Evolutionary conservation across 1,140 invertebrate genomes (phyloP).

Genomic region (Drosophila hydei): DNA sequence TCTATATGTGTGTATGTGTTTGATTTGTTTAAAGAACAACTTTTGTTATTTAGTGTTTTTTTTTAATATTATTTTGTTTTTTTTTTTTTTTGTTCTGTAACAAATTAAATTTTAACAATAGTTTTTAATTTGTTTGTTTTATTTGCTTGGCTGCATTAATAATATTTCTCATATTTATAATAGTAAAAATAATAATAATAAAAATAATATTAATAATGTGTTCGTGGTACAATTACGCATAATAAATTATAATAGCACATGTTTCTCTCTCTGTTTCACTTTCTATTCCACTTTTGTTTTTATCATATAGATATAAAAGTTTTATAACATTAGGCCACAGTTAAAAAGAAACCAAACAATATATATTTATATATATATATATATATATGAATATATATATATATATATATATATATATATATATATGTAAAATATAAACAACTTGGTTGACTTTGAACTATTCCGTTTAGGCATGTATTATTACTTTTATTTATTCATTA

Average conservation of each 20-base stretch:
- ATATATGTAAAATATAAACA: constrained; percentile 24
- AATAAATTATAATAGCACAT: constrained; percentile 67
- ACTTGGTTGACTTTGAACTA: constrained; percentile 38
- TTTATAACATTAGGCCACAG: constrained; percentile 60
- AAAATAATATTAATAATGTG: constrained; percentile 19
- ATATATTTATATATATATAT: constrained; percentile 30
- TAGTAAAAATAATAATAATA: constrained; percentile 19
- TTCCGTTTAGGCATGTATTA: constrained; percentile 15
- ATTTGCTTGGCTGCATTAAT: constrained; percentile 48
- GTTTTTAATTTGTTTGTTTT: constrained; percentile 36
- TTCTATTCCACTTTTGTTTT: constrained; percentile 16
- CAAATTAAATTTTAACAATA: constrained; percentile 66
- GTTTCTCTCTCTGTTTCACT: constrained; percentile 16
- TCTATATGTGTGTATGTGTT: background rate
- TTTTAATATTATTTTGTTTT: background rate
- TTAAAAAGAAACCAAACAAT: constrained; percentile 37
- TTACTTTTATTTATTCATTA: constrained; percentile 12
- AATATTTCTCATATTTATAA: constrained; percentile 25
- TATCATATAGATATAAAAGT: constrained; percentile 42
- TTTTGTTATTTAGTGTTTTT: background rate
- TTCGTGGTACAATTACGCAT: constrained; percentile 24
- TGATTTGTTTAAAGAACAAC: constrained; percentile 7
- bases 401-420: constrained; percentile 26
- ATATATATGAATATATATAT: constrained; percentile 28
- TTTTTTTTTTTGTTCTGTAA: constrained; percentile 12